A percentile compares a stretch with the other conserved stretches of the same genome.
Conservation (phyloP, 2,797 vertebrate genomes). For the Crenichthys baileyi region DNA sequence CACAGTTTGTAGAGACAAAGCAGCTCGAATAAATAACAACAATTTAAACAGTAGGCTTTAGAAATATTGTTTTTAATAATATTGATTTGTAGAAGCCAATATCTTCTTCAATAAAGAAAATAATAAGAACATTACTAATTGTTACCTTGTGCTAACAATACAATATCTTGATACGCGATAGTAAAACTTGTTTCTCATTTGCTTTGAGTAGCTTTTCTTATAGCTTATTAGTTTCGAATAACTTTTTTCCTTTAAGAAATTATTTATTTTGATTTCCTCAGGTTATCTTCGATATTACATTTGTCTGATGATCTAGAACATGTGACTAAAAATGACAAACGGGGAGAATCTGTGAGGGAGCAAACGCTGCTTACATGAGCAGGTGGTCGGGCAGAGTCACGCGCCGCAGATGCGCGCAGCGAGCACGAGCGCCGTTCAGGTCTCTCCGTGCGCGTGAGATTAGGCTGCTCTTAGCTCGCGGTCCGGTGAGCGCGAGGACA, state of each 20-base stretch:
- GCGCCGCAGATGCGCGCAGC: constrained; percentile 32
- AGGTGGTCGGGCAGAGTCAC: constrained; percentile 18
- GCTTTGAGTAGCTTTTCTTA: neutral
- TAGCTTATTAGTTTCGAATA: neutral
- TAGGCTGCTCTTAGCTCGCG: constrained; percentile 28
- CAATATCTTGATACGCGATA: too few species aligned
- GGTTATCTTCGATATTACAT: neutral
- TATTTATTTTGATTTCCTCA: neutral
- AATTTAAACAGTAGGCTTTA: neutral
- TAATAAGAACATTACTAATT: neutral
- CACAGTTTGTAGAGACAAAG: neutral
- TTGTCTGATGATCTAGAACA: neutral
- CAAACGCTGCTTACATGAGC: too few species aligned
- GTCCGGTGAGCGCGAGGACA: constrained; percentile 43
- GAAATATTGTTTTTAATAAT: neutral
- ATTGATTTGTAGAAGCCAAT: neutral
- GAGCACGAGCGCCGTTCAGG: constrained; percentile 43
- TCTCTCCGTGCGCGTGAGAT: constrained; percentile 52
- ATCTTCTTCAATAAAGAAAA: neutral
- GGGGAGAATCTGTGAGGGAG: too few species aligned
- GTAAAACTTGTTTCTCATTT: neutral
- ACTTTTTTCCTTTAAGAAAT: neutral
- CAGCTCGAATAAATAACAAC: neutral
- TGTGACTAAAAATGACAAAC: neutral
- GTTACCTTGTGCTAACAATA: too few species aligned